Evolutionary conservation across 2,888 invertebrate species (phyloP), one percentile per base, ranked within the genome.

Genomic region (Synergus japonicus): DNA sequence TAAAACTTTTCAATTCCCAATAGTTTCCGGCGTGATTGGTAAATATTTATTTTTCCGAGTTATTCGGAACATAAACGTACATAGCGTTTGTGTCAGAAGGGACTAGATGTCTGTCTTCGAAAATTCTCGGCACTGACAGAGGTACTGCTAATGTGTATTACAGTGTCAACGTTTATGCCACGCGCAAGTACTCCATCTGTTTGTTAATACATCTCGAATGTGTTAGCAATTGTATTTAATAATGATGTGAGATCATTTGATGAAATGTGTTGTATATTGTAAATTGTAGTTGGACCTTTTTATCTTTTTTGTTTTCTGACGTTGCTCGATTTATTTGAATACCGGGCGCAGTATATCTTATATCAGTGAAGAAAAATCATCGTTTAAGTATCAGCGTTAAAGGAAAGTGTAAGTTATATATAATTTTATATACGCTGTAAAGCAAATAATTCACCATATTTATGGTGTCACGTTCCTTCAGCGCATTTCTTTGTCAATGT

Each of bases 1-100:
- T 76, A 80, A 64, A 79, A 78, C 69, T 46, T 77, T 76, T 79
- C 65, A 80, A 80, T 83, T 85, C 82, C 82, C 73, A 80, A 78
- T 54, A 81, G 76, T 81, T 79, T 80, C 41, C 9, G 37, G 43
- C 4, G 65, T 41, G 43, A 43, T 41, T 43, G 65, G 43, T 65
- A 65, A 65, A 65, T 65, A 65, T 43, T 65, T 43, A 65, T 65
- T 65, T 41, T 1, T 60, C 22, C 22, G 60, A 22, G 18, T 60
- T 0, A 22, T 4, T 9, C 60, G 22, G 22, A 60, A 22, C n/a
- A 10, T 12, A 22, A 60, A 22, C 18, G 60, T 22, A 22, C 2
- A 18, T 22, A 37, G 37, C 37, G 15, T 73, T 44, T 67, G 18
- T 46, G 46, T 67, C 49, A 54, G 9, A 46, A 49, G 46, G 49